A percentile compares a stretch with the other conserved stretches of the same genome.
Evolutionary conservation across 2,113 vertebrate genomes (phyloP).

Genomic region (Daboia siamensis): DNA sequence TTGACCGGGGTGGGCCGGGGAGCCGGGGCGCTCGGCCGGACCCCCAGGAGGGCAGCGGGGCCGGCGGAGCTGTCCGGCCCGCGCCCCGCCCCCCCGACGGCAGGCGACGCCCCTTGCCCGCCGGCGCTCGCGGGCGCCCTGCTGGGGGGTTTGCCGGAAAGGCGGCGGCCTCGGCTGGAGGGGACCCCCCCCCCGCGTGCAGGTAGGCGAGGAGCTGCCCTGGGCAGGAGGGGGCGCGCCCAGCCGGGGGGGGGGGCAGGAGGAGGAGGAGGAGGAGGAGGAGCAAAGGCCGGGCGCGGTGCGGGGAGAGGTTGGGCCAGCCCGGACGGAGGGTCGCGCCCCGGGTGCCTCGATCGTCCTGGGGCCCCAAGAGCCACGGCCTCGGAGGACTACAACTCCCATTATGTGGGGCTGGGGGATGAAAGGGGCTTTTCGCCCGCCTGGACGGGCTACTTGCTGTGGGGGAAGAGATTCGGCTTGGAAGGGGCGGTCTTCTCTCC

Average conservation of each 20-base stretch:
- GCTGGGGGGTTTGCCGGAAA: neutral
- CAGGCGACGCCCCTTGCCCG: too few species aligned
- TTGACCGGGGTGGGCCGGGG: accelerated
- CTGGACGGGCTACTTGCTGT: too few species aligned
- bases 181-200: too few species aligned
- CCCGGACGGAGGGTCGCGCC: neutral
- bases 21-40: neutral
- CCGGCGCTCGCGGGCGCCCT: neutral
- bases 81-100: too few species aligned
- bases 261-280: too few species aligned
- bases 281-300: too few species aligned
- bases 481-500: neutral
- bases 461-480: neutral
- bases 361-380: too few species aligned
- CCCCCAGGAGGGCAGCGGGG: neutral
- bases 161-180: too few species aligned
- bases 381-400: too few species aligned
- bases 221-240: neutral
- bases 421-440: neutral
- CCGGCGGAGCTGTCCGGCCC: neutral
- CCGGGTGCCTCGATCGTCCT: too few species aligned
- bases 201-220: neutral
- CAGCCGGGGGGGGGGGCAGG: neutral
- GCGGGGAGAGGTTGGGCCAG: too few species aligned
- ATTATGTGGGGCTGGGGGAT: too few species aligned